Evolutionary conservation across 2,888 invertebrate species (phyloP), one percentile per base, ranked within the genome.

Genomic region (Clanis bilineata): DNA sequence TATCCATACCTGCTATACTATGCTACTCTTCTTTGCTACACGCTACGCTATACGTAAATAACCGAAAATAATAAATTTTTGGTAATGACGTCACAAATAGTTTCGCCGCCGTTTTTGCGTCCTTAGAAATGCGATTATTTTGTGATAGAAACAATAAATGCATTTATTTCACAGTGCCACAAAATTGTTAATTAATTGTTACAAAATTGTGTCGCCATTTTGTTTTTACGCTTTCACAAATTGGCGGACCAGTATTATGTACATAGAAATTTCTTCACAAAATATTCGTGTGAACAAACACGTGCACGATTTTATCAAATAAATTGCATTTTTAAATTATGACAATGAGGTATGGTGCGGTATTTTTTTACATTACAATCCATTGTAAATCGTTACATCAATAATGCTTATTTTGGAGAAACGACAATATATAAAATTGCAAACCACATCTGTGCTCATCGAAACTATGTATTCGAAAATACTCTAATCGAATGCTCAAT

Each of bases 311-410:
- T 57, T 47, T 45, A 59, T 51, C 60, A 56, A 51, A 32, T 32
- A 18, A 47, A 15, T 47, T 47, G 47, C 47, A 45, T 47, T 55
- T 47, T 32, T 51, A 38, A 57, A 47, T 77, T 79, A 81, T 73
- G 76, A 77, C 74, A 71, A 80, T 85, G 85, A 85, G 85, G 85
- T 85, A 83, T 79, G 81, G 73, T 77, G 77, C 81, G 82, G 82
- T 85, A 76, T 74, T 68, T 72, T 64, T 68, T 60, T 60, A 51
- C 51, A 51, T 58, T 56, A 62, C 57, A 60, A 25, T 56, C 23
- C 32, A 25, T 38, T 55, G 18, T 10, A 22, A 25, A 12, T 51
- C 47, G 15, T 54, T 25, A 38, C 10, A 41, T 41, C 18, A 36
- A 41, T 43, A 22, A 59, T 18, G 36, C 25, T 18, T 51, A 51